phyloP scores from a whole-genome alignment of 2,888 invertebrate genomes.

The Cyclophora albipunctata region DNA sequence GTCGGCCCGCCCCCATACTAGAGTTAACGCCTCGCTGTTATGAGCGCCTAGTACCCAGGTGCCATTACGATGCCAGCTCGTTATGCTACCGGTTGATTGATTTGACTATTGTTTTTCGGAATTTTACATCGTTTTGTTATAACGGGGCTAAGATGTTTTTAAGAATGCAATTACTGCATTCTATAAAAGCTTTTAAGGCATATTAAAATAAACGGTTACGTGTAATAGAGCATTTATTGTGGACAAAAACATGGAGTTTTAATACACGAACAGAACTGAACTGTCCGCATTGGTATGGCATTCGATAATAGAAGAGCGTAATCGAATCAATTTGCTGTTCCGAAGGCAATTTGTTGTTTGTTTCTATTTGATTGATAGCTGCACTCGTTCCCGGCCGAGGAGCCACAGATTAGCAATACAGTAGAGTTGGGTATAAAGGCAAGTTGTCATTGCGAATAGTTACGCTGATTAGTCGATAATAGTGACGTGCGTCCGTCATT shows the following conservation, averaged over 20 bases:
- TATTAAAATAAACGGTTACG: no score
- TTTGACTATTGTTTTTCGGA: conserved; percentile 5
- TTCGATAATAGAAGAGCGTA: conserved; percentile 3
- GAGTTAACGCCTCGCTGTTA: conserved; percentile 63
- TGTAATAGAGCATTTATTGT: no score
- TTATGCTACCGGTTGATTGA: conserved; percentile 28
- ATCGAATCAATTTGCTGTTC: conserved; percentile 20
- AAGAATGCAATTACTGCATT: no score
- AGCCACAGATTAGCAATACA: conserved; percentile 1
- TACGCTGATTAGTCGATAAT: conserved; percentile 42
- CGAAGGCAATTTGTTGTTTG: conserved; percentile 21
- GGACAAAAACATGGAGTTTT: no score
- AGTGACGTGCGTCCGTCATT: conserved; percentile 21
- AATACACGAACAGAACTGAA: no score
- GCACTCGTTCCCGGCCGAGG: conserved; percentile 7
- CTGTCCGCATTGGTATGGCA: conserved; percentile 1
- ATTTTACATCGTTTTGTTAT: neutral
- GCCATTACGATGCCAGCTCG: conserved; percentile 41
- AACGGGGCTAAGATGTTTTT: no score
- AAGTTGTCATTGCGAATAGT: conserved; percentile 37
- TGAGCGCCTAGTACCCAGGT: conserved; percentile 60
- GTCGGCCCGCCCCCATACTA: conserved; percentile 64
- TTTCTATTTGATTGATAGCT: conserved; percentile 18
- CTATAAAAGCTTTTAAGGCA: no score
- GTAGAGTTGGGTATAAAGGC: conserved; percentile 14